A percentile compares a stretch with the other conserved stretches of the same genome.
These are phyloP conservation scores for Microtus montanus DNA, from an alignment of 2,113 vertebrate genomes.

Conservation along the genomic window DNA sequence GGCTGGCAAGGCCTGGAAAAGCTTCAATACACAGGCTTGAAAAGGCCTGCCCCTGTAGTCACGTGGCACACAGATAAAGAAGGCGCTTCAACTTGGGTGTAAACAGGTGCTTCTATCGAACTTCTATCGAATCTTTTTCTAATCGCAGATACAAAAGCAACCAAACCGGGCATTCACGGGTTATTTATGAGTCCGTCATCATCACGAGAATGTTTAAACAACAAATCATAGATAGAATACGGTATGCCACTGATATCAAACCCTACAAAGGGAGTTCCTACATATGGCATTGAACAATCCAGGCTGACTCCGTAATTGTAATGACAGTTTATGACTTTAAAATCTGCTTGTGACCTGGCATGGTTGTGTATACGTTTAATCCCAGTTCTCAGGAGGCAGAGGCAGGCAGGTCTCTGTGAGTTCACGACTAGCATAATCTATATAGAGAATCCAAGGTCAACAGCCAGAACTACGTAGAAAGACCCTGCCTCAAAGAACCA, in stretches of 20 bases:
- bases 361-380: background rate
- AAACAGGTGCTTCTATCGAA: background rate
- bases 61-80: background rate
- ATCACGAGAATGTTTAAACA: slow-evolving; percentile 29
- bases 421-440: background rate
- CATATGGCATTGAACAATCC: background rate
- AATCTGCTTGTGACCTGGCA: background rate
- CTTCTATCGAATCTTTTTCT: slow-evolving; percentile 8
- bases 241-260: background rate
- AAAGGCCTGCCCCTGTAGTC: background rate
- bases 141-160: slow-evolving; percentile 28
- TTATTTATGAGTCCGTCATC: slow-evolving; percentile 31
- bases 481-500: background rate
- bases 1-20: background rate
- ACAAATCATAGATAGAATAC: slow-evolving; percentile 24
- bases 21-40: background rate
- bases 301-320: background rate
- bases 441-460: background rate
- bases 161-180: background rate
- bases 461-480: background rate
- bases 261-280: background rate
- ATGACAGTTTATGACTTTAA: background rate
- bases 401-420: background rate
- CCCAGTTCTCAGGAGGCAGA: background rate
- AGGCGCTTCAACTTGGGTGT: background rate